Evolutionary conservation across 2,888 invertebrate genomes (phyloP).

Genomic region (Masnerella sp.): DNA sequence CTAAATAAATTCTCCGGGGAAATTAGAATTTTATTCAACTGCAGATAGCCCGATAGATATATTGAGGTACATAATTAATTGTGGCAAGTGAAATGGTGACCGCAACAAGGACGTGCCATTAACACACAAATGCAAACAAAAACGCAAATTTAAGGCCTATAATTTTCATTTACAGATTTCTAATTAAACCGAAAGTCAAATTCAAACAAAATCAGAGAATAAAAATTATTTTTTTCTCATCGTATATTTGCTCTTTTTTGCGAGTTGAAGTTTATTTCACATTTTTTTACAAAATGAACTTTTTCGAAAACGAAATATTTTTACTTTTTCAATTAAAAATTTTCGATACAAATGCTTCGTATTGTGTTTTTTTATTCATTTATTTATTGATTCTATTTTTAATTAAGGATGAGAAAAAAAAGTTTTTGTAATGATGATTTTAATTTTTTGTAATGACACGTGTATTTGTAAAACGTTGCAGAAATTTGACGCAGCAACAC

Average conservation of each 20-base stretch:
- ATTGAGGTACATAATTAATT: constrained; percentile 16
- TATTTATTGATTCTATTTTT: too few species aligned
- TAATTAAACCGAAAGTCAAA: neutral
- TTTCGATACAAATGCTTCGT: too few species aligned
- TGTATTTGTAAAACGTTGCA: neutral
- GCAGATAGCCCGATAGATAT: constrained; percentile 20
- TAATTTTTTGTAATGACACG: too few species aligned
- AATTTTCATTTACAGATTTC: neutral
- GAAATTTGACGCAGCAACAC: constrained; percentile 46
- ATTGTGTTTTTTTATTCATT: too few species aligned
- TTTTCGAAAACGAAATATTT: too few species aligned
- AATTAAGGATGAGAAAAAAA: too few species aligned
- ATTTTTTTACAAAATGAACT: too few species aligned
- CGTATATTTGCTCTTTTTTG: neutral
- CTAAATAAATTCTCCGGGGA: constrained; percentile 24
- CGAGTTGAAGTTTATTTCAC: too few species aligned
- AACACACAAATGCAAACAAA: constrained; percentile 14
- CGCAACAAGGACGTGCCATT: constrained; percentile 13
- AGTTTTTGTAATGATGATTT: too few species aligned
- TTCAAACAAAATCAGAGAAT: neutral
- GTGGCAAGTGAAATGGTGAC: constrained; percentile 17
- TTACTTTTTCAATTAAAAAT: too few species aligned
- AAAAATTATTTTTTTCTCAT: neutral
- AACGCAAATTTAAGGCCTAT: neutral
- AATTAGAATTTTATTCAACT: constrained; percentile 25